These are phyloP conservation scores for Sisyra nigra DNA, from an alignment of 2,888 invertebrate species.

Conservation along the genomic window DNA sequence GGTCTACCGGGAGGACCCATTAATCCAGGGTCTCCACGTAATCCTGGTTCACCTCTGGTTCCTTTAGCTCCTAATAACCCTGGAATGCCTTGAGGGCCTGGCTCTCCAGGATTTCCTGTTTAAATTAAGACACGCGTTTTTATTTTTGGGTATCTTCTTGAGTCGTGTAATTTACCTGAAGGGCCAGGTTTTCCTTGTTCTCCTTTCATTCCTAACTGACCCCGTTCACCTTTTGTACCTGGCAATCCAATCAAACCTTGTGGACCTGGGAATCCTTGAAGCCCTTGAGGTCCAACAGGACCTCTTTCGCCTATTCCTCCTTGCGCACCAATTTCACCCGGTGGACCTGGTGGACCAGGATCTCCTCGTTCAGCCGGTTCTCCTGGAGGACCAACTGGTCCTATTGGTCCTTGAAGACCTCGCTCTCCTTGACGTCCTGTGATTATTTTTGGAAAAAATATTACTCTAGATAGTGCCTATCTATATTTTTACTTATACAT, in stretches of 20 bases:
- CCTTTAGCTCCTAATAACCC: constrained; percentile 57
- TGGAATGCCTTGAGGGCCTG: constrained; percentile 40
- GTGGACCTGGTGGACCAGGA: constrained; percentile 50
- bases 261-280: constrained; percentile 50
- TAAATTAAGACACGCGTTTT: constrained; percentile 9
- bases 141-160: too few relatives aligned
- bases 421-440: constrained; percentile 55
- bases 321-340: constrained; percentile 55
- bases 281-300: constrained; percentile 49
- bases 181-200: constrained; percentile 52
- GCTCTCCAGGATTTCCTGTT: constrained; percentile 43
- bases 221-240: constrained; percentile 59
- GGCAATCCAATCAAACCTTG: constrained; percentile 51
- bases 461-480: too few relatives aligned
- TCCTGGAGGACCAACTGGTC: constrained; percentile 60
- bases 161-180: constrained; percentile 33
- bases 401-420: constrained; percentile 59
- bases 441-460: not conserved
- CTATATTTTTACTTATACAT: too few relatives aligned
- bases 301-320: constrained; percentile 64
- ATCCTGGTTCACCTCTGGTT: constrained; percentile 55
- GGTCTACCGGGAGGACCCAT: constrained; percentile 64
- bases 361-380: constrained; percentile 71
- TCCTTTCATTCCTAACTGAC: constrained; percentile 52
- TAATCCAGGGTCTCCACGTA: constrained; percentile 57